Evolutionary conservation across 2,888 invertebrate species (phyloP), one percentile per base, ranked within the genome.

Genomic region (Coelinius sp.): DNA sequence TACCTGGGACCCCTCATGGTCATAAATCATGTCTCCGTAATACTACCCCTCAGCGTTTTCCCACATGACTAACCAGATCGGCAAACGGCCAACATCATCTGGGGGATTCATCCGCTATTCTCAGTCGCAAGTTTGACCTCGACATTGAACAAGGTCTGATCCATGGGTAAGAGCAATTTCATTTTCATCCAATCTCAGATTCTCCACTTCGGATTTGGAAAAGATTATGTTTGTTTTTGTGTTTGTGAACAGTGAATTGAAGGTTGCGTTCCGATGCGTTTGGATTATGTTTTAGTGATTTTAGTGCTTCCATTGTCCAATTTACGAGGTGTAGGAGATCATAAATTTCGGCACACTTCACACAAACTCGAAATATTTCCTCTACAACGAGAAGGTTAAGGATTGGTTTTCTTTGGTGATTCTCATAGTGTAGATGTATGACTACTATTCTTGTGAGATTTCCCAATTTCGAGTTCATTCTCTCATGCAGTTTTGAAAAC

Each of bases 331-430:
- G 25, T 53, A 25, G 53, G 73, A 82, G 78, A 75, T 86, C 86
- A 90, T 90, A 90, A 90, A 90, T 90, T 90, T 89, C 88, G 87
- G 84, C 85, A 84, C 84, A 87, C 86, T 88, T 89, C 89, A 88
- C 89, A 89, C 88, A 87, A 88, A 89, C 88, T 88, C 88, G 87
- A 86, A 87, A 88, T 88, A 89, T 89, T 88, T 88, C 89, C 88
- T 52, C 89, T 89, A 88, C 89, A 88, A 86, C 86, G 84, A 82
- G 82, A 84, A 85, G 77, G 49, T 35, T 27, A 53, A 65, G 67
- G 59, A 79, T 84, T 84, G 86, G 86, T 87, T 81, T 78, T 76
- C 74, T 77, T 68, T 73, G 76, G 84, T 76, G 81, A 79, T 78
- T 81, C 81, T 73, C 75, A 63, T 77, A 72, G 83, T 79, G 76